phyloP scores from a whole-genome alignment of 2,888 invertebrate species.

The Scrobipalpa atriplicella region DNA sequence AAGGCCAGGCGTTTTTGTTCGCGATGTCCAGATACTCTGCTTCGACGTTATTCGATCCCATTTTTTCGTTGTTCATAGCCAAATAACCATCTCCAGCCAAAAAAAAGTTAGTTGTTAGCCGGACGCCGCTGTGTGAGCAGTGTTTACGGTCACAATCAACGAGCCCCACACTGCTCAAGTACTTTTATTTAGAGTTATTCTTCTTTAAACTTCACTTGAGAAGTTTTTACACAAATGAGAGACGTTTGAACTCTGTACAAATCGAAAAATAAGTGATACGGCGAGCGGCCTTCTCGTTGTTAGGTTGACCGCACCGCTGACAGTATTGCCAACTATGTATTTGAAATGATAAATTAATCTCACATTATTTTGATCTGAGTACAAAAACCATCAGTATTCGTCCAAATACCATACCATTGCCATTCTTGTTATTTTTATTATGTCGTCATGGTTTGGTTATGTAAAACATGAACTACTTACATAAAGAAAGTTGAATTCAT shows the following conservation, averaged over 20 bases:
- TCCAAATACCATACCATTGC: too few relatives aligned
- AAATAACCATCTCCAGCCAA: conserved; percentile 53
- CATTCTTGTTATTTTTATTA: too few relatives aligned
- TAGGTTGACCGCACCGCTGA: background rate
- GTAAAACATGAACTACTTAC: too few relatives aligned
- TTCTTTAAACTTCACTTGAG: background rate
- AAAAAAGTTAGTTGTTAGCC: conserved; percentile 44
- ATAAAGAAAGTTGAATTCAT: too few relatives aligned
- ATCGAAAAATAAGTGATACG: conserved; percentile 17
- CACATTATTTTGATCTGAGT: too few relatives aligned
- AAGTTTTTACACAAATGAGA: background rate
- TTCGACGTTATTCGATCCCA: conserved; percentile 77
- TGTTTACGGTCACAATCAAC: conserved; percentile 7
- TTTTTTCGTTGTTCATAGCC: conserved; percentile 50
- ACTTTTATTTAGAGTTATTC: conserved; percentile 1
- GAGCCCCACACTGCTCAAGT: background rate
- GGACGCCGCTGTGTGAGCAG: conserved; percentile 47
- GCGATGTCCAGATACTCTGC: conserved; percentile 88
- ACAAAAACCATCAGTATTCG: too few relatives aligned
- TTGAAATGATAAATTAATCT: too few relatives aligned
- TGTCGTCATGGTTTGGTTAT: too few relatives aligned
- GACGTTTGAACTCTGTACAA: conserved; percentile 13
- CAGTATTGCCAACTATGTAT: background rate
- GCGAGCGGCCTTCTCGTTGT: conserved; percentile 23
- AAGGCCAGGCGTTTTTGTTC: conserved; percentile 86